phyloP scores from a whole-genome alignment of 2,797 vertebrate genomes.

The Dicrostonyx torquatus region DNA sequence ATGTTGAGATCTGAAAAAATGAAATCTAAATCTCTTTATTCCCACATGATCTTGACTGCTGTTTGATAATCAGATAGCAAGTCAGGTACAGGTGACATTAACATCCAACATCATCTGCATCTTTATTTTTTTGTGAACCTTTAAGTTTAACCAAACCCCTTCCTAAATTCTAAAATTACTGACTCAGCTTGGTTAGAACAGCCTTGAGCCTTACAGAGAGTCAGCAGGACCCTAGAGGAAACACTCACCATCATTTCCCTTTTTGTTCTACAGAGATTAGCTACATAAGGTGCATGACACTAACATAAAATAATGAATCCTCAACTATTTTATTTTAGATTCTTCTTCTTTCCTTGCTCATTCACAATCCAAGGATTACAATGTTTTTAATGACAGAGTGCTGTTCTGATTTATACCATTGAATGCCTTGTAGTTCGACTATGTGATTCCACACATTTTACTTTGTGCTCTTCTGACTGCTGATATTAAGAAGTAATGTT shows the following conservation, averaged over 20 bases:
- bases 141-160: slow-evolving; percentile 30
- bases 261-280: not conserved
- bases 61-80: slow-evolving; percentile 38
- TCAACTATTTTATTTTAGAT: slow-evolving; percentile 42
- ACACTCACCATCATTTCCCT: not conserved
- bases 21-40: slow-evolving; percentile 74
- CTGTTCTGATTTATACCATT: slow-evolving; percentile 45
- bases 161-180: slow-evolving; percentile 39
- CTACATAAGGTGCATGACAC: not conserved
- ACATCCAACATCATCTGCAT: not conserved
- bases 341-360: slow-evolving; percentile 30
- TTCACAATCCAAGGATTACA: not conserved
- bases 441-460: slow-evolving; percentile 53
- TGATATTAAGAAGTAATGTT: slow-evolving; percentile 67
- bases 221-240: not conserved
- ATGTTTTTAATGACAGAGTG: slow-evolving; percentile 61
- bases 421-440: slow-evolving; percentile 44
- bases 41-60: slow-evolving; percentile 49
- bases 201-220: slow-evolving; percentile 31
- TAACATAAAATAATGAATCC: slow-evolving; percentile 23
- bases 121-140: slow-evolving; percentile 30
- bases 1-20: slow-evolving; percentile 65
- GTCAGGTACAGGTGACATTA: slow-evolving; percentile 28
- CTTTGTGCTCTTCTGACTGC: slow-evolving; percentile 60
- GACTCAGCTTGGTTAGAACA: slow-evolving; percentile 10